Evolutionary conservation across 1,140 invertebrate species (phyloP).

Genomic region (Hermatobates lingyangjiaoensis): DNA sequence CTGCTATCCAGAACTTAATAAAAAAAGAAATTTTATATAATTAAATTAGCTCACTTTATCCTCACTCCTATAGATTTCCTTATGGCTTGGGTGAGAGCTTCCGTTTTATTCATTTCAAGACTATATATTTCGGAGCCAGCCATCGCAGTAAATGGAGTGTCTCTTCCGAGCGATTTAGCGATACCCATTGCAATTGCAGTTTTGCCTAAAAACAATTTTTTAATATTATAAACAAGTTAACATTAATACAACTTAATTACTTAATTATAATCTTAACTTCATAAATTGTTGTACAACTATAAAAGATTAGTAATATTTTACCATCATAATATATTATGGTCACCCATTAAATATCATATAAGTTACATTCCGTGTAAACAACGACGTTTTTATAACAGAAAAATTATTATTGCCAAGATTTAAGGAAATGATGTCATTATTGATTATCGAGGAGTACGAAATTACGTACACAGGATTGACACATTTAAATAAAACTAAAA

Average conservation of each 20-base stretch:
- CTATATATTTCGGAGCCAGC: slow-evolving; percentile 97
- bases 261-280: slow-evolving; percentile 9
- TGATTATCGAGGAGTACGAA: too few species aligned
- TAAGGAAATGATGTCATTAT: too few species aligned
- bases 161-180: slow-evolving; percentile 79
- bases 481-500: too few species aligned
- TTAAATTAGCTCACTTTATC: slow-evolving; percentile 92
- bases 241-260: slow-evolving; percentile 15
- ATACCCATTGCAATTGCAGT: slow-evolving; percentile 94
- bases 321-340: background rate
- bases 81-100: slow-evolving; percentile 91
- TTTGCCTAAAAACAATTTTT: slow-evolving; percentile 44
- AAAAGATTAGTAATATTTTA: too few species aligned
- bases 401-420: too few species aligned
- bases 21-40: too few species aligned
- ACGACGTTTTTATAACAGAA: too few species aligned
- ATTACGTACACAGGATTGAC: too few species aligned
- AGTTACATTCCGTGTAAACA: too few species aligned
- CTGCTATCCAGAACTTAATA: too few species aligned
- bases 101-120: slow-evolving; percentile 97
- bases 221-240: slow-evolving; percentile 18
- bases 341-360: too few species aligned
- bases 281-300: background rate
- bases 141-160: slow-evolving; percentile 97
- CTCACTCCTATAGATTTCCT: slow-evolving; percentile 93